These are phyloP conservation scores for Hydrophis major DNA, from an alignment of 2,797 vertebrate genomes.

Conservation along the genomic window DNA sequence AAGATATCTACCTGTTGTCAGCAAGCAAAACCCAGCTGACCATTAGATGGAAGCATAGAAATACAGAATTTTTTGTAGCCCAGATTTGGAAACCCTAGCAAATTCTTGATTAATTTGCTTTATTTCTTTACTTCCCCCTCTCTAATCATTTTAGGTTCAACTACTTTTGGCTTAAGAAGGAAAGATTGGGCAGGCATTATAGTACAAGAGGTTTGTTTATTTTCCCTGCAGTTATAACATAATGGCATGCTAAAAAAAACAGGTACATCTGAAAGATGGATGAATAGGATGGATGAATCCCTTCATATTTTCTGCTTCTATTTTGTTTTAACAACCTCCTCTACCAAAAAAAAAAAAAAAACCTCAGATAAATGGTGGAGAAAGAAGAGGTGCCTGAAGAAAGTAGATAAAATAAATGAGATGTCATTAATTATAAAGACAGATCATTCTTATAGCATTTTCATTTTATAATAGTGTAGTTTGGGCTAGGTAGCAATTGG, in stretches of 20 bases:
- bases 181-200: neutral
- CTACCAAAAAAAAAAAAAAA: neutral
- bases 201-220: neutral
- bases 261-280: neutral
- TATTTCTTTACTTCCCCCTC: neutral
- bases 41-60: neutral
- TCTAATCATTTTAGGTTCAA: neutral
- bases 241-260: neutral
- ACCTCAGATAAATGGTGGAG: neutral
- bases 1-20: neutral
- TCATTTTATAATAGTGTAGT: neutral
- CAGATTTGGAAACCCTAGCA: neutral
- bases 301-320: neutral
- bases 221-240: neutral
- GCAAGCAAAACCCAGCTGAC: neutral
- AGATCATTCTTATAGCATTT: neutral
- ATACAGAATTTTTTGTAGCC: neutral
- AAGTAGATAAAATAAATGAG: neutral
- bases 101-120: neutral
- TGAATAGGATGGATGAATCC: neutral
- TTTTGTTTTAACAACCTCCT: neutral
- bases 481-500: neutral
- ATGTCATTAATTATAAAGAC: neutral
- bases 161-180: neutral
- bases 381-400: neutral